Evolutionary conservation across 2,888 invertebrate genomes (phyloP), one percentile per base, ranked within the genome.

Genomic region (Pterostichus niger): DNA sequence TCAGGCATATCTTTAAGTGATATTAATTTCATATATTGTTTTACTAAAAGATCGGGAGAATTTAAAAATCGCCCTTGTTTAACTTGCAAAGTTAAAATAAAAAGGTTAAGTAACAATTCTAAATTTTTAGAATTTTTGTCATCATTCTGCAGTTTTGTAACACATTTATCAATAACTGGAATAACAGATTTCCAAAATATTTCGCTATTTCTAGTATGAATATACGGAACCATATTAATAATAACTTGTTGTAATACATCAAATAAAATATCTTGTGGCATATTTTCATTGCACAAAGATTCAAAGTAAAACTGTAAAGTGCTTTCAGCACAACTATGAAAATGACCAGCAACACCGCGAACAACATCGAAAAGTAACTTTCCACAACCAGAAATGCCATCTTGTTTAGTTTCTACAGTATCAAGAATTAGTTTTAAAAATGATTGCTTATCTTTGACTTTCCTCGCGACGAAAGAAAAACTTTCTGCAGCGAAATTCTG

Each of bases 401-500:
- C 93, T 87, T 93, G 92, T 88, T 93, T 93, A 11, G 91, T 91
- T 85, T 93, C 90, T 49, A 97, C 91, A 78, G 93, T 93, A 85
- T 91, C 91, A 49, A 98, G 89, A 54, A 97, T 89, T 61, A 95
- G 91, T 64, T 92, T 91, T 54, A 98, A 89, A 88, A 98, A 95
- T 76, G 93, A 93, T 40, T 93, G 92, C 86, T 94, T 95, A 86
- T 98, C 96, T 85, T 94, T 94, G 10, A 97, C 94, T 91, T 97
- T 97, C 85, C 98, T 92, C 2, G 97, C 96, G 0, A 99, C 95
- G 91, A 97, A 99, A 0, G 98, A 96, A 92, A 99, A 98, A 89
- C 98, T 96, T 90, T 99, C 98, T 0, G 98, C 97, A 4, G 98
- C 98, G 93, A 99, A 99, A 87, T 95, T 95, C 86, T 96, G 95